Evolutionary conservation across 2,797 vertebrate genomes (phyloP), one percentile per base, ranked within the genome.

Genomic region (Hozukius guyotensis): DNA sequence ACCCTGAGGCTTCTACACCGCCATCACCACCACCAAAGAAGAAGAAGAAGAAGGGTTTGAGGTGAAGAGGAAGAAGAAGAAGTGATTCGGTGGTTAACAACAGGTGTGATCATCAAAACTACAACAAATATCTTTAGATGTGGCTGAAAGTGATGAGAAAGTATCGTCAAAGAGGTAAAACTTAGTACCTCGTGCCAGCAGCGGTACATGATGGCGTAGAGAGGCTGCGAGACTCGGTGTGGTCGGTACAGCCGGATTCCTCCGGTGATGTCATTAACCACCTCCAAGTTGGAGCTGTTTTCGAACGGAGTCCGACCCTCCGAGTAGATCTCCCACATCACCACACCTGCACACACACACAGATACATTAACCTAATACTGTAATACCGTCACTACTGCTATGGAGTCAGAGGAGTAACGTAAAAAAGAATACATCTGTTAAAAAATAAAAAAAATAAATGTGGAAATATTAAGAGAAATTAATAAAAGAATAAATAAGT

Each of bases 271-370:
- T 96, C 95, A 6, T 53, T 90, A 2, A 97, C 95, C 3, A 98
- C 97, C 42, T 97, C 96, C 59, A 83, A 8, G 89, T 98, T 98
- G 46, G 95, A 90, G 38, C 88, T 94, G 46, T 93, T 96, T 77
- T 96, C 96, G 85, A 97, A 98, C 2, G 97, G 97, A 75, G 93
- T 96, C 86, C 94, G 95, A 61, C 97, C 97, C 86, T 96, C 96
- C 0, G 97, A 95, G 92, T 94, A 98, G 74, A 97, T 92, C 92
- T 98, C 97, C 97, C 97, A 98, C 96, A 98, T 97, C 83, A 97
- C 81, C 78, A 98, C 97, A 24, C 97, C 97, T 98, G 72, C 61
- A 90, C n/a, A 38, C 36, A 38, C 36, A 72, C 63, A 90, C 18
- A 60, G 3, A 4, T 12, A 34, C 60, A 34, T 59, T 8, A 59